These are phyloP conservation scores for Mormyrops attenuatus DNA, from an alignment of 2,797 vertebrate species.

Conservation along the genomic window DNA sequence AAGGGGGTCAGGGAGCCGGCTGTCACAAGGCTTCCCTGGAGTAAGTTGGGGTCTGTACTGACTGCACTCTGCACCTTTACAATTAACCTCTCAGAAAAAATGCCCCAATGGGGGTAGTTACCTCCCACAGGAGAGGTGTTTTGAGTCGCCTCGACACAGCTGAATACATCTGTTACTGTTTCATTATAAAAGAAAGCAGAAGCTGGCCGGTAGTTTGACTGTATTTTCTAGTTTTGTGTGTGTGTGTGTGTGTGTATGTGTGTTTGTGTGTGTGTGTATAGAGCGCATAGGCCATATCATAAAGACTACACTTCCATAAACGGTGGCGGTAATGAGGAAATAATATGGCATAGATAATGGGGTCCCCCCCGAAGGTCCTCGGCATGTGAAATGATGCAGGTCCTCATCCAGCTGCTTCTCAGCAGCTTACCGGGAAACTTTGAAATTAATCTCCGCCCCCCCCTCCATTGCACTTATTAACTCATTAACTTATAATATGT, in stretches of 20 bases:
- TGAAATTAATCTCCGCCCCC: not conserved
- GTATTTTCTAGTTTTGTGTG: not conserved
- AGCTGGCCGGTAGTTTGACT: not conserved
- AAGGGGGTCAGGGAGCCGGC: not conserved
- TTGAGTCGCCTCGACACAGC: not conserved
- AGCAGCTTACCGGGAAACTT: not conserved
- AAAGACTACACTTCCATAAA: not conserved
- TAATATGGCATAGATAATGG: not conserved
- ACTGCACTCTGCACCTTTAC: not conserved
- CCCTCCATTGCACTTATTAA: not conserved
- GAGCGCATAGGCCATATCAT: not conserved
- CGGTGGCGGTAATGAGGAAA: not conserved
- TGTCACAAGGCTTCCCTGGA: not conserved
- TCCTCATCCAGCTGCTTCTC: not conserved
- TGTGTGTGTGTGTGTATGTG: not conserved
- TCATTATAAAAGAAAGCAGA: not conserved
- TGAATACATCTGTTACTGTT: not conserved
- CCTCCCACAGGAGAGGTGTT: not conserved
- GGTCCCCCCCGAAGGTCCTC: not conserved
- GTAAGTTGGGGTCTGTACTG: not conserved
- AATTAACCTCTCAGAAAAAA: not conserved
- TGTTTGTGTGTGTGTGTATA: not conserved
- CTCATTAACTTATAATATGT: conserved; percentile 1
- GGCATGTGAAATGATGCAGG: not conserved
- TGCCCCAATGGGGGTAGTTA: not conserved